A percentile compares a stretch with the other conserved stretches of the same genome.
Evolutionary conservation across 2,888 invertebrate species (phyloP).

Genomic region (Aproaerema taeniolella): DNA sequence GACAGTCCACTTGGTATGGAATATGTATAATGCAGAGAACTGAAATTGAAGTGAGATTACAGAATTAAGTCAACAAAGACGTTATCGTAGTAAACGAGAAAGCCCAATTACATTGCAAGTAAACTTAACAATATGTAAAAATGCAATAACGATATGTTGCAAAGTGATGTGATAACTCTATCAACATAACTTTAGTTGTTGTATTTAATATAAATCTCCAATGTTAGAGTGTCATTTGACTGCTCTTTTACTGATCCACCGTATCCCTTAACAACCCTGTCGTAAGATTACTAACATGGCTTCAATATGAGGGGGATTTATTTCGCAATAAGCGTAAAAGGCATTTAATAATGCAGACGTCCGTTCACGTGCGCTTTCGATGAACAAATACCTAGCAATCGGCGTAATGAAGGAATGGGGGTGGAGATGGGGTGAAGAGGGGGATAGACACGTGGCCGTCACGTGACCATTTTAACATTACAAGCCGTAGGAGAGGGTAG

Average conservation of each 20-base stretch:
- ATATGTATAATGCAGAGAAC: too few species aligned
- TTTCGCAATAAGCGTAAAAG: slow-evolving; percentile 75
- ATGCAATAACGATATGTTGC: too few species aligned
- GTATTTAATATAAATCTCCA: too few species aligned
- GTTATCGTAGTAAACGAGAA: too few species aligned
- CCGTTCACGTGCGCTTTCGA: slow-evolving; percentile 57
- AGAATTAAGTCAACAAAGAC: too few species aligned
- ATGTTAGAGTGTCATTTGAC: too few species aligned
- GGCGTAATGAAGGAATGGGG: slow-evolving; percentile 62
- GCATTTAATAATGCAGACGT: slow-evolving; percentile 77
- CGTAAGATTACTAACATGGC: slow-evolving; percentile 55
- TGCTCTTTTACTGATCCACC: slow-evolving; percentile 42
- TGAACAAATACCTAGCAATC: slow-evolving; percentile 71
- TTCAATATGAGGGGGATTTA: slow-evolving; percentile 48
- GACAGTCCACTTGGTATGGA: too few species aligned
- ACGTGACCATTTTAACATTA: slow-evolving; percentile 68
- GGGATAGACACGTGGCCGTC: slow-evolving; percentile 55
- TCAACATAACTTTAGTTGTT: too few species aligned
- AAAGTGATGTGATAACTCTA: too few species aligned
- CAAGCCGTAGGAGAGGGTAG: slow-evolving; percentile 43
- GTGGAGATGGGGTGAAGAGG: slow-evolving; percentile 25
- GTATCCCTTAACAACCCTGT: slow-evolving; percentile 31
- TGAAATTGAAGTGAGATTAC: too few species aligned
- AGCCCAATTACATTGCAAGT: too few species aligned
- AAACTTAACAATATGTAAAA: too few species aligned